Evolutionary conservation across 2,888 invertebrate genomes (phyloP), one percentile per base, ranked within the genome.

Genomic region (Lathronympha strigana): DNA sequence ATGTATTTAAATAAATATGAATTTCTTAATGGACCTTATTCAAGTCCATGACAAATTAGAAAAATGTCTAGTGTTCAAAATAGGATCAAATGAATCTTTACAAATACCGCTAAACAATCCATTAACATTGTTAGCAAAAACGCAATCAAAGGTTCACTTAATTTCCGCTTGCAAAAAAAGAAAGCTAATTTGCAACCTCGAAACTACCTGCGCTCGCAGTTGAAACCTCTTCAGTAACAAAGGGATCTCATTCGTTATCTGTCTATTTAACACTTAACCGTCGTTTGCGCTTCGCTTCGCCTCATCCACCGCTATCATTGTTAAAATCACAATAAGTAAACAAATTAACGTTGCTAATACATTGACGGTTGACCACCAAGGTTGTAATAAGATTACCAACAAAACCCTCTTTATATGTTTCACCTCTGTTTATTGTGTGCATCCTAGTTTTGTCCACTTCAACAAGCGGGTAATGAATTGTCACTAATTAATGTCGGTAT

Each of bases 301-400:
- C 47, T 49, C 28, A 54, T 61, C 54, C 31, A 54, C 47, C 53
- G 31, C 53, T 40, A 54, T 54, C 23, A 61, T 49, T 21, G 40
- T 60, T 53, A 47, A 54, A 43, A 61, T 61, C 47, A 61, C 47
- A 54, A 60, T 58, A 45, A 23, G 53, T 60, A 40, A 66, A 64
- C 58, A 53, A 38, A 51, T 72, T 71, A 64, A 54, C 53, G 66
- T 68, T 68, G 61, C 62, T 53, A 66, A 63, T 50, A 69, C 63
- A 68, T 67, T 51, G 53, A 38, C 49, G 61, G 50, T 67, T 66
- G 70, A 68, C 75, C 72, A 71, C 67, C 69, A 71, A 79, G 80
- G 79, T 79, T 80, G 82, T 79, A 79, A 66, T 67, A 51, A 72
- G 73, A 68, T 75, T 78, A 73, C 76, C 76, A 74, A 79, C 78